A percentile compares a stretch with the other conserved stretches of the same genome.
These are phyloP conservation scores for Coelopa pilipes DNA, from an alignment of 2,888 invertebrate species.

Conservation along the genomic window DNA sequence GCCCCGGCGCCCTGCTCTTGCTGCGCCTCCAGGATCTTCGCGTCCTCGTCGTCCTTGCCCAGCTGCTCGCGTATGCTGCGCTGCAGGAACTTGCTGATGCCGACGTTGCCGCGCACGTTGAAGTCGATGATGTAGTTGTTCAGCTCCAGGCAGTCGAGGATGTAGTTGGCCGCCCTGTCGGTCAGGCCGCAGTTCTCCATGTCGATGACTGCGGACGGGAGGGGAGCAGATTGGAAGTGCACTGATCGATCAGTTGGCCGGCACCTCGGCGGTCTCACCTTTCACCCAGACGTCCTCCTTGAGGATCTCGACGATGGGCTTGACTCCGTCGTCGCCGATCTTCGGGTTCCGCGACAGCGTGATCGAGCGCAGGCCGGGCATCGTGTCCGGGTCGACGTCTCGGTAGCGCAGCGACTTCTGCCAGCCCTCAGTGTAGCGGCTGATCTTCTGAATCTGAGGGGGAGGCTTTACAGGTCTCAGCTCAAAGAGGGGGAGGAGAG, in stretches of 20 bases:
- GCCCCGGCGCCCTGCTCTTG: constrained; percentile 55
- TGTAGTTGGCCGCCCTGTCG: constrained; percentile 70
- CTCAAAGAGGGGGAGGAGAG: background rate
- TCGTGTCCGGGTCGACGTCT: constrained; percentile 76
- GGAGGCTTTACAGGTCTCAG: background rate
- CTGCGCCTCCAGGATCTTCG: constrained; percentile 41
- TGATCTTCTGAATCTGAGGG: constrained; percentile 73
- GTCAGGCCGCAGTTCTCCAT: constrained; percentile 80
- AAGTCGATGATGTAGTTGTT: constrained; percentile 77
- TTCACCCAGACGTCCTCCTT: constrained; percentile 85
- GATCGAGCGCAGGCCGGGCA: constrained; percentile 78
- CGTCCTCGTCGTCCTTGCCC: constrained; percentile 60
- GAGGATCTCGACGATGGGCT: constrained; percentile 74
- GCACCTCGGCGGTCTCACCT: constrained; percentile 63
- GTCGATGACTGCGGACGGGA: constrained; percentile 72
- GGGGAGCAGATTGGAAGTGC: too few species aligned
- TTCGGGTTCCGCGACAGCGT: constrained; percentile 77
- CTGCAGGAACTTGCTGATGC: constrained; percentile 68
- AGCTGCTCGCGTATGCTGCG: constrained; percentile 69
- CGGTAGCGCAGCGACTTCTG: constrained; percentile 82
- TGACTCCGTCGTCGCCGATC: constrained; percentile 74
- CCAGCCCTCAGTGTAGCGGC: constrained; percentile 84
- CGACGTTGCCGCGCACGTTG: constrained; percentile 74
- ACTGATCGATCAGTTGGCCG: too few species aligned
- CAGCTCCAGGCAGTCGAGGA: constrained; percentile 72